phyloP scores from a whole-genome alignment of 2,797 vertebrate species.

The Pantherophis alleghaniensis region DNA sequence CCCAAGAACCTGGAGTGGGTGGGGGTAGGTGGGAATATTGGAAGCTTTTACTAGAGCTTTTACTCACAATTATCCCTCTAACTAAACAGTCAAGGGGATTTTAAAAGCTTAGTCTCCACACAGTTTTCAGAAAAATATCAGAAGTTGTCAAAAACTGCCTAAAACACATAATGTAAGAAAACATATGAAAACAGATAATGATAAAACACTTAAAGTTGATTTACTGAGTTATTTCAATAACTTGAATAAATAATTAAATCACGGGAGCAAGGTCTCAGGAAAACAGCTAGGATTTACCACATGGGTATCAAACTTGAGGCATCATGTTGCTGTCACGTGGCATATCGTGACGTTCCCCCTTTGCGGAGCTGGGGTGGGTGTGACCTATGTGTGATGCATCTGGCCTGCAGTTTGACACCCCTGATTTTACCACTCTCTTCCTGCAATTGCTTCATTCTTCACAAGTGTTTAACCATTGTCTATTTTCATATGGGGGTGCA shows the following conservation, averaged over 20 bases:
- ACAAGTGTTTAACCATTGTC: neutral
- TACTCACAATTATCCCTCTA: neutral
- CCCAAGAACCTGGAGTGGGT: neutral
- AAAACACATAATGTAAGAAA: neutral
- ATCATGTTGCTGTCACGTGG: too few relatives aligned
- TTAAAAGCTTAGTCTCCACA: neutral
- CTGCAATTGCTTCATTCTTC: neutral
- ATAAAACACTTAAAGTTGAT: neutral
- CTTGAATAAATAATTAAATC: neutral
- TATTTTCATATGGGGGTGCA: neutral
- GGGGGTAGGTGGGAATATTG: neutral
- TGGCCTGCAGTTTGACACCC: too few relatives aligned
- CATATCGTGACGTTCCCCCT: too few relatives aligned
- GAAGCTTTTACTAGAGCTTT: neutral
- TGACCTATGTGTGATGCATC: too few relatives aligned
- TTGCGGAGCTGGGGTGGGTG: too few relatives aligned
- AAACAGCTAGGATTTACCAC: neutral
- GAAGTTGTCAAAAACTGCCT: neutral
- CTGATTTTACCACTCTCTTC: neutral
- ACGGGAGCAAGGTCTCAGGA: neutral
- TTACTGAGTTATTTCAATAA: neutral
- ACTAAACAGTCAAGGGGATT: neutral
- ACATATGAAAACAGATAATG: neutral
- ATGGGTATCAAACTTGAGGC: too few relatives aligned
- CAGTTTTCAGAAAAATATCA: neutral